Evolutionary conservation across 23 tunicate genomes (phyloP), one percentile per base, ranked within the genome.

Genomic region (Clavelina lepadiformis): DNA sequence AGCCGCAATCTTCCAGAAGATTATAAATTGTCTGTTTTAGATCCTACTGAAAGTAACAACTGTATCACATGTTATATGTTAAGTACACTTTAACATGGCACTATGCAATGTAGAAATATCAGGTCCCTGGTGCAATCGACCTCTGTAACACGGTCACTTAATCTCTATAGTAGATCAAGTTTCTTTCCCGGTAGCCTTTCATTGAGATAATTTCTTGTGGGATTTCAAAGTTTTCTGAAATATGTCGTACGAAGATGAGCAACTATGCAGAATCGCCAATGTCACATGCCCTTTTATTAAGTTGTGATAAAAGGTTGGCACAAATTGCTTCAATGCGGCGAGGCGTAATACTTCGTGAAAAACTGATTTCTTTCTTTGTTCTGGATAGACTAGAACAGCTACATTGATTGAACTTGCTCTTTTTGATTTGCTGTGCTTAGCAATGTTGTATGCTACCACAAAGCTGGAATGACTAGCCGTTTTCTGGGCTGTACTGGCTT

Each of bases 281-380:
- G 76, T 56, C 76, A 64, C 63, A 64, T 78, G 69, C 85, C 57
- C n/a, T 58, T 59, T 22, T 54, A 61, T 71, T 74, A 21, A 77
- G 32, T 77, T 77, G 83, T 71, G 80, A 79, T 71, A 71, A 72
- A 80, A 80, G 72, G 88, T 80, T 34, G 73, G 61, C 73, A 80
- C 80, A 74, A 54, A 82, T 74, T 65, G 89, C 81, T 82, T 82
- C 58, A 82, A 82, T 64, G 89, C 74, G 89, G 89, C 89, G 89
- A 82, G 81, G 74, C 74, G 65, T 81, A 46, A 81, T 74, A 73
- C 87, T 31, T 67, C 77, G 71, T 38, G 75, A 77, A 46, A 77
- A 77, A 77, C 83, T 77, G 46, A 77, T 67, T 77, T 77, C 77
- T 77, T 51, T 68, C 83, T 77, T 29, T 55, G 67, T 74, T 82